These are phyloP conservation scores for Syrphus vitripennis DNA, from an alignment of 2,888 invertebrate genomes.

Conservation along the genomic window DNA sequence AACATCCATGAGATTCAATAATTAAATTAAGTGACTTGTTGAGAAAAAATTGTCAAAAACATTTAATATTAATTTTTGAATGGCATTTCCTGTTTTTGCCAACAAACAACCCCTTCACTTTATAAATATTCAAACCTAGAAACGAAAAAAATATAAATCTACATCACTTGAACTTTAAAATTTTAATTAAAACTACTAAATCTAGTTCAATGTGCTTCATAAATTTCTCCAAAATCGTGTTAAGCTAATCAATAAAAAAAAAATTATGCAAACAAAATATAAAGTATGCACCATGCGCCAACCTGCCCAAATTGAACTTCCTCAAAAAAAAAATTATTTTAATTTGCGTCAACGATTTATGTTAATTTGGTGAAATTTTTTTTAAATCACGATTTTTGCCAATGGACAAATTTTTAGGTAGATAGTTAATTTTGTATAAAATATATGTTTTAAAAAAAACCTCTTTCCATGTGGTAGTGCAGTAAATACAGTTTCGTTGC, in stretches of 20 bases:
- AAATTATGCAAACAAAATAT: background rate
- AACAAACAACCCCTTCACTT: background rate
- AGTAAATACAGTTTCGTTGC: background rate
- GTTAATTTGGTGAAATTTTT: slow-evolving; percentile 10
- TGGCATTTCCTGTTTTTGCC: background rate
- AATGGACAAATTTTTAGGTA: background rate
- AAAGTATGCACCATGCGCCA: background rate
- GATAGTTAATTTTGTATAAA: background rate
- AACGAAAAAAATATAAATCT: background rate
- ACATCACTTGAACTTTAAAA: background rate
- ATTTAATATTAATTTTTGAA: background rate
- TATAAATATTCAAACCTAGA: background rate
- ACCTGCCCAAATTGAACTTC: background rate
- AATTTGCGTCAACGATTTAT: background rate
- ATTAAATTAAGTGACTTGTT: background rate
- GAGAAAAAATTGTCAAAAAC: background rate
- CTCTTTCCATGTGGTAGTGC: background rate
- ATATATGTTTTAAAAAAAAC: background rate
- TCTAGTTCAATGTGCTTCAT: background rate
- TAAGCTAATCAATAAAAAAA: background rate
- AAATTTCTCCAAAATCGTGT: background rate
- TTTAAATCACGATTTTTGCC: background rate
- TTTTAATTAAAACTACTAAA: background rate
- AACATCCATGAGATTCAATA: too few species aligned
- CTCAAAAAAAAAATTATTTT: background rate